Percentiles rank a stretch among this genome's conserved stretches.
Conservation (phyloP, 35 echinoderm and acorn worm species). For the Stichopus chloronotus region DNA sequence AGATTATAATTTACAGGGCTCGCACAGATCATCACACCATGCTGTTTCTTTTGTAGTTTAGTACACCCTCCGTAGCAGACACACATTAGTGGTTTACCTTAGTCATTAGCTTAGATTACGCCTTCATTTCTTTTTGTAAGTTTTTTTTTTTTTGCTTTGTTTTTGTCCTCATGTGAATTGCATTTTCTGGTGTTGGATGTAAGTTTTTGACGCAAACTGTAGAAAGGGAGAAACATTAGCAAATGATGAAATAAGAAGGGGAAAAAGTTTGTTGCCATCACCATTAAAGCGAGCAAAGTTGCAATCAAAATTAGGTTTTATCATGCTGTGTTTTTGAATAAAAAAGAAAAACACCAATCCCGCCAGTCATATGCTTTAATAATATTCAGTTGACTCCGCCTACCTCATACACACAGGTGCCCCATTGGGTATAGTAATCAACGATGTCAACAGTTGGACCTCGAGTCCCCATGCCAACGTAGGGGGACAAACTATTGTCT, state of each 20-base stretch:
- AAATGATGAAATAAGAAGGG: neutral
- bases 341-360: neutral
- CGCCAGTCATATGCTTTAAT: neutral
- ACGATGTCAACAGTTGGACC: constrained; percentile 46
- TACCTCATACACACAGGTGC: constrained; percentile 59
- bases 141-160: neutral
- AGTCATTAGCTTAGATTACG: neutral
- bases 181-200: neutral
- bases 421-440: constrained; percentile 53
- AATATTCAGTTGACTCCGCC: constrained; percentile 49
- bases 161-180: neutral
- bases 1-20: too few relatives aligned
- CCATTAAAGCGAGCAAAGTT: neutral
- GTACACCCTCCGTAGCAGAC: neutral
- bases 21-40: too few relatives aligned
- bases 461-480: constrained; percentile 39
- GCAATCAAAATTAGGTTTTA: neutral
- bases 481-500: constrained; percentile 42
- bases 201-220: neutral
- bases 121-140: neutral
- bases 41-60: neutral
- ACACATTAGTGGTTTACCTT: neutral
- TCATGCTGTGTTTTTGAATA: neutral
- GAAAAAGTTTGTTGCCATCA: neutral
- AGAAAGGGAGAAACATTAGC: neutral